Evolutionary conservation across 2,797 vertebrate species (phyloP).

Genomic region (Sebastes hubbsi): DNA sequence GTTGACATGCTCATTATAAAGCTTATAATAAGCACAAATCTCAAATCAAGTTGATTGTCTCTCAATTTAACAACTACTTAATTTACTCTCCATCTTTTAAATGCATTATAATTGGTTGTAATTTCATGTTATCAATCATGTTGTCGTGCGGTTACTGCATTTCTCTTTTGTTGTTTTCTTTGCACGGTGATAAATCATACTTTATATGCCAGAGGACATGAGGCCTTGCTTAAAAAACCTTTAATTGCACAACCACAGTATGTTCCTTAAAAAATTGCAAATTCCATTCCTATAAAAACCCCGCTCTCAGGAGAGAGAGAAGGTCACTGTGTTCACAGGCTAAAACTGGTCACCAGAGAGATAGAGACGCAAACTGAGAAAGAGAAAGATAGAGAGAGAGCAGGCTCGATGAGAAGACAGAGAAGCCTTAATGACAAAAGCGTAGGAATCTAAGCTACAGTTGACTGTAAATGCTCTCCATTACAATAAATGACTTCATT

Average conservation of each 20-base stretch:
- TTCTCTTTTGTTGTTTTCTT: not conserved
- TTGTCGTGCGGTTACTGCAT: not conserved
- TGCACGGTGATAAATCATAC: conserved; percentile 13
- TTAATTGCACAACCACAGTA: conserved; percentile 7
- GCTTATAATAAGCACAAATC: not conserved
- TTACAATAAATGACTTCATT: conserved; percentile 76
- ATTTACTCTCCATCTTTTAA: not conserved
- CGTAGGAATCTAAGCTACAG: conserved; percentile 44
- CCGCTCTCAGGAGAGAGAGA: not conserved
- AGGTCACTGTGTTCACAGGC: conserved; percentile 12
- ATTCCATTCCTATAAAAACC: not conserved
- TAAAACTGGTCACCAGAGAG: conserved; percentile 6
- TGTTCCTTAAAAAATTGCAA: conserved; percentile 24
- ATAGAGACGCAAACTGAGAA: not conserved
- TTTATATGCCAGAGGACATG: conserved; percentile 2
- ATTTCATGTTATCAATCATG: conserved; percentile 25
- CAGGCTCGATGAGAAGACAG: not conserved
- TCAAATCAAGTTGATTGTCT: conserved; percentile 13
- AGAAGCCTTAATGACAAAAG: conserved; percentile 32
- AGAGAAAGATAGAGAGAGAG: not conserved
- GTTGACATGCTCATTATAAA: not conserved
- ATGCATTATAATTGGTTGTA: conserved; percentile 14
- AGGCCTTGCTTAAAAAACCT: not conserved
- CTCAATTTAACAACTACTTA: not conserved
- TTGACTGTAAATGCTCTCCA: conserved; percentile 65